Evolutionary conservation across 2,113 vertebrate genomes (phyloP).

Genomic region (Pangasianodon hypophthalmus): DNA sequence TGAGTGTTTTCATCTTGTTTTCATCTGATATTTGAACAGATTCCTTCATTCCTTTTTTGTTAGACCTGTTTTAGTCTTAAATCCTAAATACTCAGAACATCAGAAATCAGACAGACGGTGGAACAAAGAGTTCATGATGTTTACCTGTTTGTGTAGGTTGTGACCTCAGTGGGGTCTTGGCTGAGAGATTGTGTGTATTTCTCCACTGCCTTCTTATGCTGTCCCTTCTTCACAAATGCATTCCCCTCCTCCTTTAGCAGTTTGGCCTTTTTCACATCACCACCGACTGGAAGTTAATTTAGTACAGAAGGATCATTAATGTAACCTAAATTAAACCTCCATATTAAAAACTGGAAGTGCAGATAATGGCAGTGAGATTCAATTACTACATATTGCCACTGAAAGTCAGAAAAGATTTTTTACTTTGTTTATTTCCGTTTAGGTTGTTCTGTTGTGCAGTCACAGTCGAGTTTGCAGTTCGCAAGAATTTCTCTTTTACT

Average conservation of each 20-base stretch:
- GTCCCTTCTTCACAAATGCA: slow-evolving; percentile 87
- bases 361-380: background rate
- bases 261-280: slow-evolving; percentile 71
- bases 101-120: background rate
- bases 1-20: background rate
- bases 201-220: slow-evolving; percentile 84
- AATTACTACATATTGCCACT: background rate
- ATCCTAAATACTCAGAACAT: background rate
- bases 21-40: background rate
- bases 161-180: slow-evolving; percentile 76
- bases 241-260: slow-evolving; percentile 90
- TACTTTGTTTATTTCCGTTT: slow-evolving; percentile 37
- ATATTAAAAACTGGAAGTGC: background rate
- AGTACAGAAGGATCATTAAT: background rate
- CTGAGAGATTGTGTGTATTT: slow-evolving; percentile 90
- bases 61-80: background rate
- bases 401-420: background rate
- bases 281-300: slow-evolving; percentile 4
- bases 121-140: background rate
- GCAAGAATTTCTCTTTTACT: slow-evolving; percentile 75
- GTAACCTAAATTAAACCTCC: background rate
- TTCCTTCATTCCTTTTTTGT: background rate
- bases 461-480: slow-evolving; percentile 33
- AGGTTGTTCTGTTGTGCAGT: slow-evolving; percentile 56
- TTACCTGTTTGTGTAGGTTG: slow-evolving; percentile 92